Evolutionary conservation across 1,140 invertebrate species (phyloP).

Genomic region (Euschistus heros): DNA sequence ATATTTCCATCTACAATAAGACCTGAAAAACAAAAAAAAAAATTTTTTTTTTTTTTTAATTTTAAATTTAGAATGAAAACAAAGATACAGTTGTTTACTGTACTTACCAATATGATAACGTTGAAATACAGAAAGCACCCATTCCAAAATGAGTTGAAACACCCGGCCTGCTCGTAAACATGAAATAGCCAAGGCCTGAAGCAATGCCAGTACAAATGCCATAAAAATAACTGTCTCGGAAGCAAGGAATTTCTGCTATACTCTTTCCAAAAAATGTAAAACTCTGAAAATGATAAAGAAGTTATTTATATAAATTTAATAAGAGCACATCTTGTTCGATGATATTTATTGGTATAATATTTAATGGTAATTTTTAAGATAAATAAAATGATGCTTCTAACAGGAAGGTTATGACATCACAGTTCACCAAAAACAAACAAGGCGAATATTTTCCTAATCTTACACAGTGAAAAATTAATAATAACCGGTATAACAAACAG

Average conservation of each 20-base stretch:
- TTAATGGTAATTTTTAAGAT: no score
- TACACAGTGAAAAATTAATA: no score
- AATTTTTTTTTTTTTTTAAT: neutral
- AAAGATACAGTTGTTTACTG: neutral
- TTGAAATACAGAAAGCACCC: constrained; percentile 41
- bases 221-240: constrained; percentile 48
- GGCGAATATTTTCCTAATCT: no score
- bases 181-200: constrained; percentile 43
- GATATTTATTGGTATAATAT: no score
- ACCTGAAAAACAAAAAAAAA: neutral
- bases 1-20: constrained; percentile 13
- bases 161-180: constrained; percentile 44
- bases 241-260: constrained; percentile 45
- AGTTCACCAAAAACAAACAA: no score
- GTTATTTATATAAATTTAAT: no score
- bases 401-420: no score
- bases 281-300: neutral
- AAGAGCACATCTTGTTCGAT: no score
- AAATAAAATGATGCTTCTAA: no score
- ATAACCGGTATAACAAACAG: no score
- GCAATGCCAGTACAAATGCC: constrained; percentile 46
- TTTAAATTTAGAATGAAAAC: neutral
- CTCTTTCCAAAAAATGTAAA: neutral
- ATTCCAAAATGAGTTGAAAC: constrained; percentile 41
- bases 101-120: constrained; percentile 41